Conservation (phyloP, 1,140 invertebrate genomes). For the Cherax destructor region DNA sequence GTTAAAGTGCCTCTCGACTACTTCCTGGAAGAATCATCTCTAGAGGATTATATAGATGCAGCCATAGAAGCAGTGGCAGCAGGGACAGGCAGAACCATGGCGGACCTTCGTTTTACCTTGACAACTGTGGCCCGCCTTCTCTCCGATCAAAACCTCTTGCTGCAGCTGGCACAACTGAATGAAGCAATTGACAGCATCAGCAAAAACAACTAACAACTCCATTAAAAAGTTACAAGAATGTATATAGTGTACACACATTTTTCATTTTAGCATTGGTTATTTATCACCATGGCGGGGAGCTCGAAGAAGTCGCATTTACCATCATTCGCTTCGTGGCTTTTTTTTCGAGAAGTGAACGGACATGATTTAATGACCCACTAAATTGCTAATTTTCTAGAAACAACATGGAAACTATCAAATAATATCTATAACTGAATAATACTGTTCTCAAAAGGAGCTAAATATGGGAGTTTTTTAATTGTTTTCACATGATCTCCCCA, state of each 20-base stretch:
- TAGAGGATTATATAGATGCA: not conserved
- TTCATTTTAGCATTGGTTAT: too few relatives aligned
- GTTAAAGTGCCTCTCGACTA: constrained; percentile 79
- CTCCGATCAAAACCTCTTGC: not conserved
- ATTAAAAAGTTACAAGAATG: not conserved
- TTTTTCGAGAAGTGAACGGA: too few relatives aligned
- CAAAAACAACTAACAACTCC: constrained; percentile 38
- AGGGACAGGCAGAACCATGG: not conserved
- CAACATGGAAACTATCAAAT: too few relatives aligned
- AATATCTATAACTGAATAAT: too few relatives aligned
- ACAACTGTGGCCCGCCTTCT: not conserved
- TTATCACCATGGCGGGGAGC: too few relatives aligned
- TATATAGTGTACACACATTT: not conserved
- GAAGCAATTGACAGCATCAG: constrained; percentile 44
- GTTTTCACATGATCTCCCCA: too few relatives aligned
- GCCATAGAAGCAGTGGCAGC: not conserved
- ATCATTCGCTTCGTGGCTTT: too few relatives aligned
- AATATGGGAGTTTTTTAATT: too few relatives aligned
- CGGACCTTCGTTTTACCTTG: not conserved
- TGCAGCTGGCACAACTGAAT: constrained; percentile 22
- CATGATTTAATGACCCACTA: too few relatives aligned
- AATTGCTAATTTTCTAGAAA: too few relatives aligned
- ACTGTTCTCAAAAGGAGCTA: too few relatives aligned
- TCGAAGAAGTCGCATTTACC: too few relatives aligned
- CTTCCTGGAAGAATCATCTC: constrained; percentile 2